Evolutionary conservation across 2,113 vertebrate species (phyloP).

Genomic region (Upupa epops): DNA sequence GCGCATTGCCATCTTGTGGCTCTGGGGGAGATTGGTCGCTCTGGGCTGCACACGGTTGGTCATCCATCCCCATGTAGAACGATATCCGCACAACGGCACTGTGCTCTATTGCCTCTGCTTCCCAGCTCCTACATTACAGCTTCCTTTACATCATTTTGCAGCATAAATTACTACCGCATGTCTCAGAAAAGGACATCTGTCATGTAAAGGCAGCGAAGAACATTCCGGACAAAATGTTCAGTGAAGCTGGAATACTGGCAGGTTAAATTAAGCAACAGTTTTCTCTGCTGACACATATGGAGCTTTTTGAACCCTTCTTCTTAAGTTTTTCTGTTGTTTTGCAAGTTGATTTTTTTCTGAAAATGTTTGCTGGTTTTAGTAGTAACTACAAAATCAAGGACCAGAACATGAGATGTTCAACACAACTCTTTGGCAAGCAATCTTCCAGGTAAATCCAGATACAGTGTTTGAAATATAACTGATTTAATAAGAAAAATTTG

Average conservation of each 20-base stretch:
- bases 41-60: too few relatives aligned
- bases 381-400: background rate
- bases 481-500: background rate
- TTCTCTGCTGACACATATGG: fast-evolving
- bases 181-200: fast-evolving
- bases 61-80: fast-evolving
- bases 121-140: fast-evolving
- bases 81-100: fast-evolving
- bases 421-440: background rate
- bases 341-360: background rate
- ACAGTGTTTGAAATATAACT: background rate
- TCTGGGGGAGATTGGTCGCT: background rate
- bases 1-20: slow-evolving; percentile 49
- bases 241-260: background rate
- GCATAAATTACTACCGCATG: fast-evolving
- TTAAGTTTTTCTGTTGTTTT: fast-evolving
- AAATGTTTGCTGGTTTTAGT: background rate
- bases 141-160: fast-evolving
- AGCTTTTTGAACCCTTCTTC: background rate
- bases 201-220: fast-evolving
- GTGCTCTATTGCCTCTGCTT: fast-evolving
- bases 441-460: background rate
- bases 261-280: background rate
- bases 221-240: background rate
- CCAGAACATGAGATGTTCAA: fast-evolving